Conservation (phyloP, 53 echinoderm and acorn worm genomes). For the Paelopatides confundens region DNA sequence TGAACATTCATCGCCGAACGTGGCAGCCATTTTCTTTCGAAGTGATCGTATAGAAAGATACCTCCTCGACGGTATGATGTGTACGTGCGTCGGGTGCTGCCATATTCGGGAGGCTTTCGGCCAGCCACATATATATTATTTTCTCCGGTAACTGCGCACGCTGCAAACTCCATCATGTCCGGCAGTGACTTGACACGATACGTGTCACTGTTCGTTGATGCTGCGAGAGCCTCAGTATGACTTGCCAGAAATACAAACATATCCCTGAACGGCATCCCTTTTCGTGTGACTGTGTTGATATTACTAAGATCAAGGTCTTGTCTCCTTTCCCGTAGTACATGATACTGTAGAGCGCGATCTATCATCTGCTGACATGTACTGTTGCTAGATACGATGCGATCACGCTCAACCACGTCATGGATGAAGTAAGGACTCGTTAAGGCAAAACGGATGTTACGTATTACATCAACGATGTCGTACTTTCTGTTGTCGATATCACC, state of each 20-base stretch:
- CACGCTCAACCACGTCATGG: conserved; percentile 95
- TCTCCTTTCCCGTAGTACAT: conserved; percentile 89
- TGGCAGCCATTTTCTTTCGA: conserved; percentile 97
- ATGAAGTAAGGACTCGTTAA: conserved; percentile 98
- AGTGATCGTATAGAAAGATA: conserved; percentile 96
- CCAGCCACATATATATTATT: conserved; percentile 94
- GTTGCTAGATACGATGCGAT: conserved; percentile 90
- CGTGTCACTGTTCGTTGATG: conserved; percentile 60
- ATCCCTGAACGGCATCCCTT: conserved; percentile 95
- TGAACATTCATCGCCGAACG: conserved; percentile 87
- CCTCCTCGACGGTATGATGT: conserved; percentile 89
- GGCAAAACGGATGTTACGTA: conserved; percentile 90
- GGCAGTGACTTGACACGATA: conserved; percentile 90
- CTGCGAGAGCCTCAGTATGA: conserved; percentile 78
- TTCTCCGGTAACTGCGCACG: conserved; percentile 93
- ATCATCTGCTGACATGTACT: conserved; percentile 93
- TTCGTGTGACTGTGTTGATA: conserved; percentile 87
- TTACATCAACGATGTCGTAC: conserved; percentile 78
- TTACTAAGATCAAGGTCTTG: conserved; percentile 91
- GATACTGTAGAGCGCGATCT: conserved; percentile 95
- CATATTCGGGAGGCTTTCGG: conserved; percentile 84
- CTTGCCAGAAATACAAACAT: conserved; percentile 96
- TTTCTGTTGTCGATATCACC: conserved; percentile 86
- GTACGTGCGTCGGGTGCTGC: conserved; percentile 78
- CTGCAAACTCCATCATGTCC: conserved; percentile 93